A percentile compares a stretch with the other conserved stretches of the same genome.
phyloP scores from a whole-genome alignment of 2,797 vertebrate species.

The Siniperca undulata region DNA sequence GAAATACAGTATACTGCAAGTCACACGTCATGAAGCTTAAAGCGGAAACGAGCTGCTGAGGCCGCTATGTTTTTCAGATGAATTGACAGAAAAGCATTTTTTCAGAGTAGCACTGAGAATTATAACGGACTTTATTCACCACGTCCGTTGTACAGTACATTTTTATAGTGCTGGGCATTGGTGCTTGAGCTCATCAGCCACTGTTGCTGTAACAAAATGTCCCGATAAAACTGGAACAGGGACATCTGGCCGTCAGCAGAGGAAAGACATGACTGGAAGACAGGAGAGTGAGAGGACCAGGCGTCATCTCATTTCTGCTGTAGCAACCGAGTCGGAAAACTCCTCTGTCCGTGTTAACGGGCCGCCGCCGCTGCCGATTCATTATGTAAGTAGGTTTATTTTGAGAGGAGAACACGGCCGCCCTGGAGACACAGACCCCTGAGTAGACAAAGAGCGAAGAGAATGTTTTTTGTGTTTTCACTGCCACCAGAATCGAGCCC shows the following conservation, averaged over 20 bases:
- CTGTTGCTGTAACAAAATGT: not conserved
- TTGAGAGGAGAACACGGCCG: slow-evolving; percentile 53
- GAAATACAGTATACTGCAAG: not conserved
- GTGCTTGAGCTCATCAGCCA: not conserved
- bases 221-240: slow-evolving; percentile 2
- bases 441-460: slow-evolving; percentile 1
- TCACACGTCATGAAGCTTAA: not conserved
- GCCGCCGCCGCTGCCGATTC: slow-evolving; percentile 6
- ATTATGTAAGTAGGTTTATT: slow-evolving; percentile 71
- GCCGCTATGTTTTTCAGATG: not conserved
- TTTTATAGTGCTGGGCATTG: not conserved
- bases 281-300: slow-evolving; percentile 6
- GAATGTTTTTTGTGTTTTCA: not conserved
- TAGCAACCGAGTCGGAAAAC: slow-evolving; percentile 16
- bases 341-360: slow-evolving; percentile 6
- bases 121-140: not conserved
- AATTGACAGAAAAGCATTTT: not conserved
- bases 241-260: slow-evolving; percentile 13
- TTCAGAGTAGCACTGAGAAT: not conserved
- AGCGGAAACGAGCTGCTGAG: not conserved
- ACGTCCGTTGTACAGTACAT: not conserved
- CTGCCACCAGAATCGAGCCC: not conserved
- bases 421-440: slow-evolving; percentile 53
- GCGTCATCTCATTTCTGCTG: slow-evolving; percentile 17
- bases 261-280: slow-evolving; percentile 31